phyloP scores from a whole-genome alignment of 2,113 vertebrate species.

The Microcebus griseorufus region DNA sequence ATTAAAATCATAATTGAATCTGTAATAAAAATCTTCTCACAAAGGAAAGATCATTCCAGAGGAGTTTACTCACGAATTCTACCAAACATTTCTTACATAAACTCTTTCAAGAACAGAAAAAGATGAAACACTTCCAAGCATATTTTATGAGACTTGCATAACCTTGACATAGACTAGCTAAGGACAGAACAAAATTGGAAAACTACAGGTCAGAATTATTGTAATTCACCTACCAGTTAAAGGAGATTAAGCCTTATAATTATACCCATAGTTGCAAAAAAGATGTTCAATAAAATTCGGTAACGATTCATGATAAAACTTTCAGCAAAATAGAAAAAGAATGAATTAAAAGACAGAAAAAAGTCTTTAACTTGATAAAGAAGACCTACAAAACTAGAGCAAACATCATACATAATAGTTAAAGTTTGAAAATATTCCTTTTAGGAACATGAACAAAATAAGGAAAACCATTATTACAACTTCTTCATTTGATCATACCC shows the following conservation, averaged over 20 bases:
- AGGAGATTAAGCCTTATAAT: neutral
- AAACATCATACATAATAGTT: neutral
- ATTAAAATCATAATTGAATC: neutral
- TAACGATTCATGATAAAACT: neutral
- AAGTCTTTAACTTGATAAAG: neutral
- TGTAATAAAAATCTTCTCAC: neutral
- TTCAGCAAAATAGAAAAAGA: neutral
- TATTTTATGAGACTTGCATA: conserved; percentile 42
- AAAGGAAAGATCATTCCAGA: neutral
- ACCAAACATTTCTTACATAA: conserved; percentile 39
- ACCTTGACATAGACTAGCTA: neutral
- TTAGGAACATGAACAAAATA: neutral
- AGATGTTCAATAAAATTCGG: neutral
- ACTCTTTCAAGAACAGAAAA: conserved; percentile 9
- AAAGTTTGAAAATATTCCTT: neutral
- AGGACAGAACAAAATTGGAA: conserved; percentile 1
- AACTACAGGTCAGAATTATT: neutral
- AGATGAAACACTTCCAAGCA: neutral
- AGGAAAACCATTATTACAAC: neutral
- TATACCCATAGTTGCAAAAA: neutral
- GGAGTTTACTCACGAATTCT: conserved; percentile 18
- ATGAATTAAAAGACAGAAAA: neutral
- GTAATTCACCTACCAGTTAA: conserved; percentile 14
- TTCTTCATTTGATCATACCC: too few relatives aligned
- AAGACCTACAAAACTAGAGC: neutral